These are phyloP conservation scores for Dryomyza anilis DNA, from an alignment of 2,888 invertebrate species.

Conservation along the genomic window DNA sequence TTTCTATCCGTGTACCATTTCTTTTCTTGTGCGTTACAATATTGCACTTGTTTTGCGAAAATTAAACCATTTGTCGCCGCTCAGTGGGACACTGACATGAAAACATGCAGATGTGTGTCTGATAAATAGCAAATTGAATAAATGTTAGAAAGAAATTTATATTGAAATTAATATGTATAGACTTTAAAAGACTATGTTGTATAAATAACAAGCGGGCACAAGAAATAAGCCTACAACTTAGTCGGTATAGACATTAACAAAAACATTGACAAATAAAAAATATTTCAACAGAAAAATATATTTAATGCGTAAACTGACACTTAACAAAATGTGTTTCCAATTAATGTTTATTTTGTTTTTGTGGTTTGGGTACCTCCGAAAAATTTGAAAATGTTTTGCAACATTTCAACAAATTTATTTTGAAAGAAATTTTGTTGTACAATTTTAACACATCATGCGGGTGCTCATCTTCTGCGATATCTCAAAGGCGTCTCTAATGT, in stretches of 20 bases:
- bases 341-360: not conserved
- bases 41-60: slow-evolving; percentile 23
- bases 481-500: not conserved
- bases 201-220: not conserved
- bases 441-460: too few species aligned
- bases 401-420: too few species aligned
- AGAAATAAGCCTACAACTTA: not conserved
- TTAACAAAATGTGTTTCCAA: slow-evolving; percentile 11
- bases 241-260: not conserved
- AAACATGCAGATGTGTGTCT: slow-evolving; percentile 22
- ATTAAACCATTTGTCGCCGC: slow-evolving; percentile 23
- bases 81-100: slow-evolving; percentile 4
- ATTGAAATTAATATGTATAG: not conserved
- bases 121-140: slow-evolving; percentile 6
- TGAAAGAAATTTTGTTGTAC: too few species aligned
- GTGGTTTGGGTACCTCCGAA: too few species aligned
- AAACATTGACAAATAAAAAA: not conserved
- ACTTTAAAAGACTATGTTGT: too few species aligned
- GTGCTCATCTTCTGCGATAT: not conserved
- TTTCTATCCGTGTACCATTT: too few species aligned
- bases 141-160: too few species aligned
- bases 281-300: too few species aligned
- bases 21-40: not conserved
- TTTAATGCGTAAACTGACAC: not conserved
- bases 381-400: too few species aligned